Percentiles rank a stretch among this genome's conserved stretches.
phyloP scores from a whole-genome alignment of 2,797 vertebrate genomes.

The Chromobotia macracanthus region DNA sequence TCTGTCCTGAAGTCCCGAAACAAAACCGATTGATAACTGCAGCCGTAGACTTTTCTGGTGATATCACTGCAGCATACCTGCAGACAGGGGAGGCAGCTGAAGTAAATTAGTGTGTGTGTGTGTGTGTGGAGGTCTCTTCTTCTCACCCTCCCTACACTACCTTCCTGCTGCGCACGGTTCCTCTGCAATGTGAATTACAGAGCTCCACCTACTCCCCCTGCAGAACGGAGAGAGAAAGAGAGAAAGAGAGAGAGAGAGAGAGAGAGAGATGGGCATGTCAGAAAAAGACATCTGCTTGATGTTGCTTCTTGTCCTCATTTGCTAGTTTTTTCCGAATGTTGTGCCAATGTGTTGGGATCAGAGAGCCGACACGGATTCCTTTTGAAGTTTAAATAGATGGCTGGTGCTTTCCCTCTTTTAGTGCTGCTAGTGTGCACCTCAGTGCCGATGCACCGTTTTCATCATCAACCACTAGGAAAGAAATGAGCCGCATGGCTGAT shows the following conservation, averaged over 20 bases:
- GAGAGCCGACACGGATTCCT: constrained; percentile 48
- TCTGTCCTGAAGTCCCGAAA: background rate
- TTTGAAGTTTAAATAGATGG: constrained; percentile 55
- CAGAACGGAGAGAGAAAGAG: constrained; percentile 44
- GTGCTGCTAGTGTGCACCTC: constrained; percentile 34
- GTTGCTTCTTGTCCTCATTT: constrained; percentile 54
- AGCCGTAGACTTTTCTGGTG: constrained; percentile 4
- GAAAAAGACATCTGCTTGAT: constrained; percentile 59
- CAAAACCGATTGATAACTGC: background rate
- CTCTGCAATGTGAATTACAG: constrained; percentile 40
- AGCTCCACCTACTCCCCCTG: constrained; percentile 53
- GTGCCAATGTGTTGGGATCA: constrained; percentile 53
- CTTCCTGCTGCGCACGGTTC: constrained; percentile 37
- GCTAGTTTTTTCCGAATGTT: constrained; percentile 58
- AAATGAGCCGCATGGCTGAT: constrained; percentile 40
- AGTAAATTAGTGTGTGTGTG: constrained; percentile 48
- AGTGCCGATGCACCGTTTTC: constrained; percentile 12
- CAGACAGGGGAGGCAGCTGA: constrained; percentile 34
- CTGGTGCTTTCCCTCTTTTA: constrained; percentile 53
- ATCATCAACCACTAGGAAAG: constrained; percentile 31
- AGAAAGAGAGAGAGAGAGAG: constrained; percentile 29
- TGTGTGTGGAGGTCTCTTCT: constrained; percentile 43
- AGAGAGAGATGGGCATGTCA: constrained; percentile 40
- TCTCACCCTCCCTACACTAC: constrained; percentile 22
- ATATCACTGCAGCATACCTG: constrained; percentile 42